Percentiles rank a stretch among this genome's conserved stretches.
These are phyloP conservation scores for Poeciliopsis gracilis DNA, from an alignment of 2,797 vertebrate species.

Conservation along the genomic window DNA sequence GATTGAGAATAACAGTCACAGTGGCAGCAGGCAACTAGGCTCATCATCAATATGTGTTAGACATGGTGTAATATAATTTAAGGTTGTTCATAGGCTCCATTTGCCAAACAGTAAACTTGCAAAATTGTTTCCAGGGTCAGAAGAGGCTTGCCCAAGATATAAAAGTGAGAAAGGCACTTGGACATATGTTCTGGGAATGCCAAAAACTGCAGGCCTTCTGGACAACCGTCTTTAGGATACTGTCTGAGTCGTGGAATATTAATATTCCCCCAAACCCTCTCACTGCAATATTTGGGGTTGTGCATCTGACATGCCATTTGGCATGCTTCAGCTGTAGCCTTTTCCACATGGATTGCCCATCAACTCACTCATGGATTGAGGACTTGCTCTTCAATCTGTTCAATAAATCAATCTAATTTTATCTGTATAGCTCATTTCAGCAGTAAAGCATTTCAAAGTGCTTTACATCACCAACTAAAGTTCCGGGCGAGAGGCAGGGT, in stretches of 20 bases:
- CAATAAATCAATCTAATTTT: too few relatives aligned
- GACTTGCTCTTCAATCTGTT: neutral
- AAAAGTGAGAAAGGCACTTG: neutral
- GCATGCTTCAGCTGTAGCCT: neutral
- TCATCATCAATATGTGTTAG: neutral
- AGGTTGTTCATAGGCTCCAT: constrained; percentile 3
- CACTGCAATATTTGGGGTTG: neutral
- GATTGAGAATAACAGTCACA: neutral
- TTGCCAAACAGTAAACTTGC: constrained; percentile 6
- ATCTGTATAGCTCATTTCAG: too few relatives aligned
- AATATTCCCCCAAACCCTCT: neutral
- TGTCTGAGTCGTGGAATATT: neutral
- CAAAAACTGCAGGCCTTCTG: neutral
- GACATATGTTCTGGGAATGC: neutral
- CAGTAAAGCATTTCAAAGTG: too few relatives aligned
- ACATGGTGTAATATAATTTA: constrained; percentile 1
- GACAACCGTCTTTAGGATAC: neutral
- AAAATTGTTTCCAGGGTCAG: neutral
- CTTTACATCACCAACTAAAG: too few relatives aligned
- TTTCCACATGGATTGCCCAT: neutral
- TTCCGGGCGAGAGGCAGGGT: too few relatives aligned
- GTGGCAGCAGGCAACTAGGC: neutral
- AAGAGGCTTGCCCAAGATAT: neutral
- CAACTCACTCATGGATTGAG: neutral
- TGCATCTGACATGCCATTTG: neutral